Conservation (phyloP, 2,888 invertebrate species). For the Thyatira batis region DNA sequence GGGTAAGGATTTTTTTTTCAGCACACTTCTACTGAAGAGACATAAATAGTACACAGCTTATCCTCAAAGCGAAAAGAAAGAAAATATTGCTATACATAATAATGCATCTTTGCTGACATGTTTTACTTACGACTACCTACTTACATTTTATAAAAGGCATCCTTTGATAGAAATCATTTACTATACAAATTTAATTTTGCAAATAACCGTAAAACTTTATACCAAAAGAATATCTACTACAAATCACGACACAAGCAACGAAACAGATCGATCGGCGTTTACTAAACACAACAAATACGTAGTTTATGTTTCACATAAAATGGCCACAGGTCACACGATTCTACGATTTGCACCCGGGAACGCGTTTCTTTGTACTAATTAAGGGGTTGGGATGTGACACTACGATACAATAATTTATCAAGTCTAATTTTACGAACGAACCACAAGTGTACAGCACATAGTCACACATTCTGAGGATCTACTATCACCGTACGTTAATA, state of each 20-base stretch:
- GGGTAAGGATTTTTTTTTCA: conserved; percentile 48
- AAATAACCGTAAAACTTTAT: conserved; percentile 62
- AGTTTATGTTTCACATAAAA: conserved; percentile 49
- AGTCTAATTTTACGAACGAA: conserved; percentile 4
- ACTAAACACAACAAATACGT: conserved; percentile 55
- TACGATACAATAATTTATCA: conserved; percentile 40
- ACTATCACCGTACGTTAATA: conserved; percentile 16
- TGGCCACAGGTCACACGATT: conserved; percentile 54
- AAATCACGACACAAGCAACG: conserved; percentile 70
- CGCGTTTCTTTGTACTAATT: conserved; percentile 72
- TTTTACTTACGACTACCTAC: conserved; percentile 75
- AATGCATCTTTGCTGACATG: conserved; percentile 59
- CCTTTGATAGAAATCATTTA: conserved; percentile 67
- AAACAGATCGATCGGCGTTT: conserved; percentile 56
- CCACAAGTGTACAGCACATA: background rate
- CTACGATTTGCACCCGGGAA: conserved; percentile 63
- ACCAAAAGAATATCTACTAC: conserved; percentile 62
- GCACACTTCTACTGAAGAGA: conserved; percentile 50
- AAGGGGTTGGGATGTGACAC: conserved; percentile 49
- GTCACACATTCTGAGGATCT: conserved; percentile 11
- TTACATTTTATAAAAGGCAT: conserved; percentile 79
- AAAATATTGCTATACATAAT: conserved; percentile 65
- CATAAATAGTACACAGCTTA: conserved; percentile 55
- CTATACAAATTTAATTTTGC: conserved; percentile 62
- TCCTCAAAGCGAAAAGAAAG: conserved; percentile 61